Conservation (phyloP, 2,888 invertebrate species). For the Acleris holmiana region DNA sequence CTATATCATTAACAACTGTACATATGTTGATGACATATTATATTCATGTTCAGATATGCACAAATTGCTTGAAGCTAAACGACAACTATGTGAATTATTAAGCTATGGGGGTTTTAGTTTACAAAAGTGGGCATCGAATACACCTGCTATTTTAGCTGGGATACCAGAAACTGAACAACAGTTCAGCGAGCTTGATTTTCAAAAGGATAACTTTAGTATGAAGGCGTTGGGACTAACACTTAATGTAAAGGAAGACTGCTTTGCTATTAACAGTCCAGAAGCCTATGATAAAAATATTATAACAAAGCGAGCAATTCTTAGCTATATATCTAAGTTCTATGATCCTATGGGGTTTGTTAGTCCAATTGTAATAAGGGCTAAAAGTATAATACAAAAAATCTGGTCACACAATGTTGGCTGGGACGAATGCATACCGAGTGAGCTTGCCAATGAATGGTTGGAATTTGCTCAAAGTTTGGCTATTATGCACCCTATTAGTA, state of each 20-base stretch:
- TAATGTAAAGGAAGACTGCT: constrained; percentile 19
- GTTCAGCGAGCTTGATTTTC: constrained; percentile 30
- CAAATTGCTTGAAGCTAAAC: constrained; percentile 29
- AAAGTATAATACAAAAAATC: constrained; percentile 4
- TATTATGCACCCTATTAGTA: constrained; percentile 16
- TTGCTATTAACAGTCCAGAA: constrained; percentile 14
- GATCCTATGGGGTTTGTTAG: constrained; percentile 39
- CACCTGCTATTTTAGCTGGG: neutral
- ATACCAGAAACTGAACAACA: constrained; percentile 20
- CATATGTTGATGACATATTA: constrained; percentile 36
- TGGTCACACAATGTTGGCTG: constrained; percentile 33
- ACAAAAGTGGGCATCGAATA: constrained; percentile 38
- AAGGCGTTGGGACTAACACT: constrained; percentile 37
- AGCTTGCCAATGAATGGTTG: constrained; percentile 29
- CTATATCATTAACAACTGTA: constrained; percentile 30
- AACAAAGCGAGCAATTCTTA: constrained; percentile 36
- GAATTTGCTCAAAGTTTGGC: constrained; percentile 26
- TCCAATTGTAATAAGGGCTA: constrained; percentile 1
- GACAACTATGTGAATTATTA: constrained; percentile 31
- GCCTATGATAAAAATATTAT: neutral
- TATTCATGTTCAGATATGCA: constrained; percentile 16
- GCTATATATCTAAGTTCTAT: constrained; percentile 39
- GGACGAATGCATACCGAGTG: constrained; percentile 16
- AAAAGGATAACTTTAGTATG: constrained; percentile 30
- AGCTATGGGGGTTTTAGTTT: constrained; percentile 32